Percentiles rank a stretch among this genome's conserved stretches.
These are phyloP conservation scores for Pseudorectes ferrugineus DNA, from an alignment of 2,113 vertebrate genomes.

Conservation along the genomic window DNA sequence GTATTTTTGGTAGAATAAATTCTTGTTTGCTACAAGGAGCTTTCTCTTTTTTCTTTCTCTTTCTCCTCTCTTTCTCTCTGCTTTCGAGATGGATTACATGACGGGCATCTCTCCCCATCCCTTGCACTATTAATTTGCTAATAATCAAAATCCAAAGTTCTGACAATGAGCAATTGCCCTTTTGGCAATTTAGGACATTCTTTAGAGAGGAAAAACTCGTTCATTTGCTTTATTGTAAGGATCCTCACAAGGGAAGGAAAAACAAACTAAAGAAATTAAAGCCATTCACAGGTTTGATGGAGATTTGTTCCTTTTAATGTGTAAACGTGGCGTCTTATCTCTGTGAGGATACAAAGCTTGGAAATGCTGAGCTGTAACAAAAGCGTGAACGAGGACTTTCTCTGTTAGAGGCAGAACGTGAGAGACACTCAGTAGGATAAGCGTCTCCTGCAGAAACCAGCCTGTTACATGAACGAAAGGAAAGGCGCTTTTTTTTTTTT, in stretches of 20 bases:
- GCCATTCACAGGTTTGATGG: constrained; percentile 3
- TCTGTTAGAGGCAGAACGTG: neutral
- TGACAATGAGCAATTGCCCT: constrained; percentile 45
- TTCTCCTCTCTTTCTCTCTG: neutral
- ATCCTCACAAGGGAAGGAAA: neutral
- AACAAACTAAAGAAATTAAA: neutral
- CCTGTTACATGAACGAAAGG: neutral
- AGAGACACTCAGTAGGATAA: constrained; percentile 25
- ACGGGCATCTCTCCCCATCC: neutral
- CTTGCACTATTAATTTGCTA: constrained; percentile 38
- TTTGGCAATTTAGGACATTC: constrained; percentile 60
- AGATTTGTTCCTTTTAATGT: constrained; percentile 2
- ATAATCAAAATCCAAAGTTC: constrained; percentile 58
- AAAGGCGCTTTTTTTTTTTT: neutral
- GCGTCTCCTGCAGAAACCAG: constrained; percentile 21
- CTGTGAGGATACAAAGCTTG: constrained; percentile 38
- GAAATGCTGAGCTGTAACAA: constrained; percentile 38
- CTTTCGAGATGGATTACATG: constrained; percentile 26
- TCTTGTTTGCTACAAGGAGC: constrained; percentile 85
- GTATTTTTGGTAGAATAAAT: constrained; percentile 97
- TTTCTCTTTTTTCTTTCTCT: constrained; percentile 60
- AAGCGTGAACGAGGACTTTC: constrained; percentile 34
- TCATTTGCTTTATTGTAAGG: constrained; percentile 34
- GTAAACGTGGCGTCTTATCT: constrained; percentile 12
- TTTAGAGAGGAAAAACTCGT: constrained; percentile 34